Conservation (phyloP, 1,140 invertebrate species). For the Idris sp. region DNA sequence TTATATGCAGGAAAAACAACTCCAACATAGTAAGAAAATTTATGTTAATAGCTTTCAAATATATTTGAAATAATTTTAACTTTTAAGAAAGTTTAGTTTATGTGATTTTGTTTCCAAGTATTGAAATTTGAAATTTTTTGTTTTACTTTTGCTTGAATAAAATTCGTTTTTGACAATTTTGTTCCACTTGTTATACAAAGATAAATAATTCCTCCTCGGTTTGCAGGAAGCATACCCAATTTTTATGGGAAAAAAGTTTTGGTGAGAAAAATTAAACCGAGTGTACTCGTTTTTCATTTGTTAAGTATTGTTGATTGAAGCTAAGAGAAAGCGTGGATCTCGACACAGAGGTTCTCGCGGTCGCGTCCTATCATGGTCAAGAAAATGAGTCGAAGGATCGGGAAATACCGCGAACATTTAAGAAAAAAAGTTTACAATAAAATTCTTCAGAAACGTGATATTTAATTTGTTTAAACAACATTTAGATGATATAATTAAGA, state of each 20-base stretch:
- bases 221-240: conserved; percentile 20
- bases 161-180: conserved; percentile 11
- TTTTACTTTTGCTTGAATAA: too few relatives aligned
- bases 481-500: too few relatives aligned
- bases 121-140: too few relatives aligned
- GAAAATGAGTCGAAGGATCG: conserved; percentile 42
- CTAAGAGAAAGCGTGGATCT: conserved; percentile 50
- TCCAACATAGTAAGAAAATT: too few relatives aligned
- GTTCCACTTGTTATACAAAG: conserved; percentile 29
- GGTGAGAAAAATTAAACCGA: conserved; percentile 41
- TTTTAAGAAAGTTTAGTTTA: too few relatives aligned
- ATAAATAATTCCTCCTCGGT: conserved; percentile 9
- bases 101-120: too few relatives aligned
- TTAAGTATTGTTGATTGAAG: conserved; percentile 45
- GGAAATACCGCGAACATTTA: conserved; percentile 14
- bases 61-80: too few relatives aligned
- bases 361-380: conserved; percentile 37
- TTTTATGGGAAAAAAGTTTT: conserved; percentile 23
- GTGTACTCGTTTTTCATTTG: conserved; percentile 35
- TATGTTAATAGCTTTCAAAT: too few relatives aligned
- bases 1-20: too few relatives aligned
- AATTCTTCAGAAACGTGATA: too few relatives aligned
- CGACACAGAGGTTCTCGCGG: conserved; percentile 39
- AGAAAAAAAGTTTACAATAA: background rate
- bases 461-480: too few relatives aligned